Base-by-base conservation (phyloP, 37 sponge, comb jelly and placozoan genomes). In the Tethya wilhelma region DNA sequence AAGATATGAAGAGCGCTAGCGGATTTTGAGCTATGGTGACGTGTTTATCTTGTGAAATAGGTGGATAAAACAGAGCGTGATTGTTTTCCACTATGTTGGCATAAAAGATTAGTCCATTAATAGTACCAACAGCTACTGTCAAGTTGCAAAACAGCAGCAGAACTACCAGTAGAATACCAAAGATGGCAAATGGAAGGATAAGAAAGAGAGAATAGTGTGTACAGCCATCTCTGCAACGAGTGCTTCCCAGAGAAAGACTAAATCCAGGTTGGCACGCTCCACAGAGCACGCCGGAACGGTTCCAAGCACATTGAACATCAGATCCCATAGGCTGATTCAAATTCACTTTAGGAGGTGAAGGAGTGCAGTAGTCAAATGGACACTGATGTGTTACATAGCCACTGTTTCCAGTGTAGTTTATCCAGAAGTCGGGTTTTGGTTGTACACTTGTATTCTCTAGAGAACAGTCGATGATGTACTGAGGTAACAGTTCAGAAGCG, bases 71-170 rank as follows among this genome's bases (percentile, higher is more conserved):
- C 7, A 19, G 4, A 5, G 28, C 23, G 2, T 20, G 44, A 62
- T 46, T 67, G 59, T 59, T 12, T 28, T 40, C 45, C 1, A 80
- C 12, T 38, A 80, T 76, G 56, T 88, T 79, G 22, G 77, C 77
- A 81, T 77, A 88, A 40, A 88, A 77, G 19, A 75, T 58, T 17
- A 88, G 31, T 9, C 88, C 82, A 69, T 67, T 67, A n/a, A 88
- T 43, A 0, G 70, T 75, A 23, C 88, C 88, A 23, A 40, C 40
- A 38, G 75, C 32, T 9, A 81, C 40, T 30, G 88, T 88, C n/a
- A 80, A 37, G 57, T 69, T 67, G 36, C 75, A 33, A 31, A 43
- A 23, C 38, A 74, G 75, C 32, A 88, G 74, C 33, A 81, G 29
- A 36, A 41, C 40, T 59, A 88, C 64, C 34, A 88, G 59, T 20